Evolutionary conservation across 2,113 vertebrate genomes (phyloP), one percentile per base, ranked within the genome.

Genomic region (Leptobrachium ailaonicum): DNA sequence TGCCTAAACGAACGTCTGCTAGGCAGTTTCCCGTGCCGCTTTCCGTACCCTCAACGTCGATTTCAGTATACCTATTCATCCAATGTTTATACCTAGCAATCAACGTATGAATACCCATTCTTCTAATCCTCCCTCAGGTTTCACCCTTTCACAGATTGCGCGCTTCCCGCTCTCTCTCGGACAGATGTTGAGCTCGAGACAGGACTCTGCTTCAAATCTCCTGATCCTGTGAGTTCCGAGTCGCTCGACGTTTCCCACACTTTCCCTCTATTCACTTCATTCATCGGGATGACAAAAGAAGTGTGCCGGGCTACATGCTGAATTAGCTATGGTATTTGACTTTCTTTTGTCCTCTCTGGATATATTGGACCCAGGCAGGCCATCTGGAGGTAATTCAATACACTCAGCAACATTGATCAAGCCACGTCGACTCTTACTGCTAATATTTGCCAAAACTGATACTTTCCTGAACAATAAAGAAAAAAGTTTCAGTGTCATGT

Each of bases 231-330:
- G 88, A 89, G 90, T 88, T 79, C 87, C 78, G 90, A 89, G 89
- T 87, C 88, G 84, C 87, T 89, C 89, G 87, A 86, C 87, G 92
- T 95, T 96, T 96, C 90, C 95, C 95, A 95, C 95, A 95, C 95
- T 85, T 90, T 85, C 82, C 91, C 83, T 81, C 93, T 83, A 94
- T 91, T 95, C 91, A 95, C 77, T 66, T 85, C 90, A 89, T 93
- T 92, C 87, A 88, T 87, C 84, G 64, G 0, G 71, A 54, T 88
- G 81, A 95, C 92, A 96, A 96, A 93, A 90, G 94, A 96, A 94
- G 95, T 94, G 95, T 96, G 95, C 95, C 95, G 91, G 93, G 92
- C 95, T 96, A 96, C 95, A 93, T 95, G 94, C 90, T 93, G 92
- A 91, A 94, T 96, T 96, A 96, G 93, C 91, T 88, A 95, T 86